phyloP scores from a whole-genome alignment of 2,888 invertebrate species.

The Hypomecis punctinalis region DNA sequence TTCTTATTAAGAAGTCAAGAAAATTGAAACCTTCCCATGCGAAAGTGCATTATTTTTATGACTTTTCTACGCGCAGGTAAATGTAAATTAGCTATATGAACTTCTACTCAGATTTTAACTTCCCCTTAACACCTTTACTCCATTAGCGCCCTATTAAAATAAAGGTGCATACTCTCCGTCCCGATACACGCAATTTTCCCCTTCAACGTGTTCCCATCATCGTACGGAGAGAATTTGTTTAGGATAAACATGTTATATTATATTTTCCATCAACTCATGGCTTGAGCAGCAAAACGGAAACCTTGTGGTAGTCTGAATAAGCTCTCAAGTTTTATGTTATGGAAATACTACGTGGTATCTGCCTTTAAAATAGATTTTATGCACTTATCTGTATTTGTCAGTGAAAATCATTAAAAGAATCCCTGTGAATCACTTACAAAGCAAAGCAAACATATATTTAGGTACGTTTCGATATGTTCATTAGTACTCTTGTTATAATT shows the following conservation, averaged over 20 bases:
- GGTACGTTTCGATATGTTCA: too few relatives aligned
- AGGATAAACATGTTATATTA: constrained; percentile 65
- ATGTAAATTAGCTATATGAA: constrained; percentile 25
- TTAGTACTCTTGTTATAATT: too few relatives aligned
- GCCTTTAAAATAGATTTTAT: too few relatives aligned
- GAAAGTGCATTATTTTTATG: neutral
- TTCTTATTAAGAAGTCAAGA: too few relatives aligned
- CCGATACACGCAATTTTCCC: constrained; percentile 59
- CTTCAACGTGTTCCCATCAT: constrained; percentile 59
- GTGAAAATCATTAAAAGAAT: too few relatives aligned
- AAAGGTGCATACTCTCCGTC: constrained; percentile 47
- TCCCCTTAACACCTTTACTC: constrained; percentile 32
- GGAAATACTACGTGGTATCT: too few relatives aligned
- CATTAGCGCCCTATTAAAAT: constrained; percentile 49
- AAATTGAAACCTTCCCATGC: neutral
- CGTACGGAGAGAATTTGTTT: constrained; percentile 62
- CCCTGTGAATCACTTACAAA: too few relatives aligned
- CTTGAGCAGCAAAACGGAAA: constrained; percentile 34
- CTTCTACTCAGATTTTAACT: constrained; percentile 25
- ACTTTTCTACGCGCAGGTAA: constrained; percentile 2
- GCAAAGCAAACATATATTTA: too few relatives aligned
- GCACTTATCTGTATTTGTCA: too few relatives aligned
- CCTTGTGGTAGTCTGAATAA: neutral
- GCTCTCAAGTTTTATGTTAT: too few relatives aligned
- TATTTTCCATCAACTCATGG: constrained; percentile 65